Evolutionary conservation across 2,113 vertebrate species (phyloP).

Genomic region (Serinus canaria): DNA sequence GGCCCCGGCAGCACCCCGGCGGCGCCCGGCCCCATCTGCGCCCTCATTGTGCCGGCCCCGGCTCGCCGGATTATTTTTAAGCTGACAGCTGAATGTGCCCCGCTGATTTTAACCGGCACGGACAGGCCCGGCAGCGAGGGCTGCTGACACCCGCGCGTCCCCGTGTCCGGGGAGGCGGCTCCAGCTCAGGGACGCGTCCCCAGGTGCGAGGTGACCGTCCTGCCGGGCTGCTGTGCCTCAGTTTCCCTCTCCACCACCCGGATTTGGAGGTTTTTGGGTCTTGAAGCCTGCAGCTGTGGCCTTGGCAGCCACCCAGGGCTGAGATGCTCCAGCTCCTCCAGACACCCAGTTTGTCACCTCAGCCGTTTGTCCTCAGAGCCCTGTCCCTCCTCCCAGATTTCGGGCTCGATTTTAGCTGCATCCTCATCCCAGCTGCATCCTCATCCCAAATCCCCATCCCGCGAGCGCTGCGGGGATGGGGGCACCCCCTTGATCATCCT

Average conservation of each 20-base stretch:
- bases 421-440: not conserved
- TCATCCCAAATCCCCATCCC: not conserved
- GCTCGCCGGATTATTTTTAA: constrained; percentile 58
- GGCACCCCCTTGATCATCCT: rapidly evolving
- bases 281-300: rapidly evolving
- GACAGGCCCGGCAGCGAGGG: not conserved
- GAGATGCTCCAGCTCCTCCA: not conserved
- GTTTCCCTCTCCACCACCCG: not conserved
- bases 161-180: not conserved
- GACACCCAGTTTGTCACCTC: not conserved
- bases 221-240: rapidly evolving
- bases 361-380: not conserved
- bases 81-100: constrained; percentile 66
- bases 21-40: constrained; percentile 28
- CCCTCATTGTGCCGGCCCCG: constrained; percentile 36
- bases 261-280: not conserved
- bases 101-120: constrained; percentile 15
- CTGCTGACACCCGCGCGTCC: not conserved
- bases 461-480: rapidly evolving
- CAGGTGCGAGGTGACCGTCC: not conserved
- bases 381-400: not conserved
- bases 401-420: not conserved
- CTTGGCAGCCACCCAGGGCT: rapidly evolving
- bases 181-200: not conserved
- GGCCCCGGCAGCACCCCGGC: not conserved